Percentiles rank a stretch among this genome's conserved stretches.
Evolutionary conservation across 2,113 vertebrate species (phyloP).

Genomic region (Cairina moschata): DNA sequence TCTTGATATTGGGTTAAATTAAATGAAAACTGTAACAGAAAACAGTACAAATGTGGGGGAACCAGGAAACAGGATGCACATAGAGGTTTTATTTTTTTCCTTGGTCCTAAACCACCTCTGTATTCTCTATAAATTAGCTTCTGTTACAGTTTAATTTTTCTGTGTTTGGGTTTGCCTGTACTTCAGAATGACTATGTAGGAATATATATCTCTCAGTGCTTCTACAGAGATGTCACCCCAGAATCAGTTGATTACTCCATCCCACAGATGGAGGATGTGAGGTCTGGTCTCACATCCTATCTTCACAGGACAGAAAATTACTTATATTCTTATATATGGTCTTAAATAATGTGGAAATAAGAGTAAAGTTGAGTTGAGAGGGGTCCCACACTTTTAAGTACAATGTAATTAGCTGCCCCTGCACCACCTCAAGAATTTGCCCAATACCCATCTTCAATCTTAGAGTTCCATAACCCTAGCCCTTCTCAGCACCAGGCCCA

Average conservation of each 20-base stretch:
- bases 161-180: not conserved
- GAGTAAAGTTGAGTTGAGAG: not conserved
- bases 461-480: not conserved
- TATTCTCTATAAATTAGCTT: not conserved
- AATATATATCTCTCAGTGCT: not conserved
- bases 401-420: not conserved
- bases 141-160: not conserved
- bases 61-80: rapidly evolving
- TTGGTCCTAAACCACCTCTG: not conserved
- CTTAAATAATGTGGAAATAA: not conserved
- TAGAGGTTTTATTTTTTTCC: not conserved
- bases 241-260: not conserved
- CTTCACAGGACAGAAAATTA: not conserved
- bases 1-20: not conserved
- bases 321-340: not conserved
- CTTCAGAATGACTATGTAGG: not conserved
- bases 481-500: not conserved
- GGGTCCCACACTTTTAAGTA: not conserved
- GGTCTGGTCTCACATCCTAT: not conserved
- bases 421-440: not conserved
- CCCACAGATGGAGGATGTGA: not conserved
- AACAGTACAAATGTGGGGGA: not conserved
- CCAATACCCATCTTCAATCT: not conserved
- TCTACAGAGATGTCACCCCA: not conserved
- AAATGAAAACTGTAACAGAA: not conserved